Evolutionary conservation across 2,797 vertebrate species (phyloP), one percentile per base, ranked within the genome.

Genomic region (Synaphobranchus kaupii): DNA sequence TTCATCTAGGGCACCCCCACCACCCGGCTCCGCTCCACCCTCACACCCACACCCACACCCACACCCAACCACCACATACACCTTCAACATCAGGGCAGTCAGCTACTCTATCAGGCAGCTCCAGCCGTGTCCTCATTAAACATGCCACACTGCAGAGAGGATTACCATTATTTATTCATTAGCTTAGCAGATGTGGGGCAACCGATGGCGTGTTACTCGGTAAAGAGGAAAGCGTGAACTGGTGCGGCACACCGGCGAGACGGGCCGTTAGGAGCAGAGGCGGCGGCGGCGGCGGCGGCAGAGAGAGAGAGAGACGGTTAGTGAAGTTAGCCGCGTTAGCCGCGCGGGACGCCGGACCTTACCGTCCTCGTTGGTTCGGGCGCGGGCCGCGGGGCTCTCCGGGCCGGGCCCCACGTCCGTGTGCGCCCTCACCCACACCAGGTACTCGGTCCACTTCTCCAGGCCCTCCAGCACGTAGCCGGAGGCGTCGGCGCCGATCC

Each of bases 391-490:
- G 94, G 95, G 90, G 95, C 98, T 99, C 95, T 99, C 98, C 0
- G 99, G 99, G 92, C 99, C 99, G 0, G 99, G 97, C 89, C 98
- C 98, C 93, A 99, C 98, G 34, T 99, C 97, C 1, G 99, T 99
- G 96, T 99, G 98, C 50, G 99, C 99, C 95, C 97, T 97, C 92
- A 99, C 98, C 98, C 98, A 98, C 95, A 99, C 98, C 96, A 97
- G 96, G 96, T 99, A 99, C 95, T 98, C 97, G 50, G 98, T 99
- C 98, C 98, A 99, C 95, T 99, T 99, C 96, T 99, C 98, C 97
- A 99, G 96, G 92, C 96, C 96, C 89, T 97, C 96, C 96, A 99
- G 97, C 94, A 98, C 95, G 93, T 95, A 96, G 97, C 97, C 98
- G 94, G 97, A 96, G 90, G 96, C 94, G 31, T 98, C 97, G 0